Evolutionary conservation across 2,797 vertebrate genomes (phyloP), one percentile per base, ranked within the genome.

Genomic region (Lepus oiostolus): DNA sequence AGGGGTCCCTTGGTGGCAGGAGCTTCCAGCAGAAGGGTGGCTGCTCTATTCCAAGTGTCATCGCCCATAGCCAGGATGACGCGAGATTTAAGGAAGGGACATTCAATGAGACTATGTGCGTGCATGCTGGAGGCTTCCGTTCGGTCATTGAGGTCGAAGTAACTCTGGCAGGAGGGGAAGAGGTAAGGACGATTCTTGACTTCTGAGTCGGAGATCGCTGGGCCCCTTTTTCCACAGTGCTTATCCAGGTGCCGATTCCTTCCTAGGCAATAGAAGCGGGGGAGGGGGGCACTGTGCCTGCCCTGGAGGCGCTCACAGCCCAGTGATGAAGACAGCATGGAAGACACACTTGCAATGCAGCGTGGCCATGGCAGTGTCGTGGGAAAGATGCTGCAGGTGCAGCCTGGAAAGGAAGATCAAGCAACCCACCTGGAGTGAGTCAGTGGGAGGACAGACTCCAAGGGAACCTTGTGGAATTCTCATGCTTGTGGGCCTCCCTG

Each of bases 41-140:
- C 63, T 50, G 47, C 2, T 1, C 12, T 38, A 14, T 17, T n/a
- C n/a, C 6, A 0, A n/a, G 38, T 19, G 11, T 5, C 9, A 6
- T 22, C 4, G 22, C 7, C 47, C 7, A 7, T 0, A 9, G 26
- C 60, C 52, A 21, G 50, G 5, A 5, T 3, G 3, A 26, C 47
- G 28, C 7, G 22, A 68, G 35, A 28, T 2, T 0, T 4, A 7
- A 62, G 26, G 52, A 22, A 52, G 9, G 5, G 11, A 38, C 65
- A 32, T 9, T 79, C n/a, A 14, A 28, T 3, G n/a, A 50, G 63
- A 62, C 4, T 21, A 4, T 3, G 9, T 2, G 35, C 60, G 47
- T 22, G 22, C 30, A 22, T 26, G 6, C 32, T 2, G 16, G 14
- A n/a, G 60, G 77, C 47, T 13, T 10, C 21, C 0, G 5, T 24